phyloP scores from a whole-genome alignment of 2,888 invertebrate species.

The Glomeris marginata region DNA sequence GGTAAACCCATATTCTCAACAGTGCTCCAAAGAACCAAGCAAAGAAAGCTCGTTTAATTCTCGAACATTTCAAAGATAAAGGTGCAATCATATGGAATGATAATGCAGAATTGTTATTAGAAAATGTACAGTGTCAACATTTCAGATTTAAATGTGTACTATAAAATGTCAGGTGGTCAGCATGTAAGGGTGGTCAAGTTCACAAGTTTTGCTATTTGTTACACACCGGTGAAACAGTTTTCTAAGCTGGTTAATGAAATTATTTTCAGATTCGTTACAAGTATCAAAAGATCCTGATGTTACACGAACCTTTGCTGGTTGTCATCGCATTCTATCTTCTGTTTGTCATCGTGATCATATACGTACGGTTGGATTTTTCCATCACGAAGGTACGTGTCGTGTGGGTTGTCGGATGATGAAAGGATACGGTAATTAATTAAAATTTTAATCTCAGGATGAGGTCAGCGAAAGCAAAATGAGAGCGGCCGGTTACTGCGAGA shows the following conservation, averaged over 20 bases:
- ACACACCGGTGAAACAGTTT: no score
- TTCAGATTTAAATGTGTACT: not conserved
- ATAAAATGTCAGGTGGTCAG: no score
- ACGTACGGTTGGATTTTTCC: constrained; percentile 90
- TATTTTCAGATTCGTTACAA: constrained; percentile 53
- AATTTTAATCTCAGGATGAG: constrained; percentile 31
- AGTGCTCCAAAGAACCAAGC: no score
- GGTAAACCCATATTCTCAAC: no score
- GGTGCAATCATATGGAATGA: no score
- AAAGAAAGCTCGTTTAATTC: no score
- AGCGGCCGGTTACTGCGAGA: constrained; percentile 36
- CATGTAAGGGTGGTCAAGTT: no score
- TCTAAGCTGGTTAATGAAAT: not conserved
- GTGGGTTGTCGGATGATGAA: constrained; percentile 1
- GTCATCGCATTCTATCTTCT: constrained; percentile 74
- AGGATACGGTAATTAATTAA: constrained; percentile 9
- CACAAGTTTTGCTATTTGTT: no score
- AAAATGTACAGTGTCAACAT: not conserved
- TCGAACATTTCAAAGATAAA: no score
- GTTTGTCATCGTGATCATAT: constrained; percentile 81
- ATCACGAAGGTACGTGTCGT: constrained; percentile 39
- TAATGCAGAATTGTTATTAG: constrained; percentile 2
- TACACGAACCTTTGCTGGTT: constrained; percentile 85
- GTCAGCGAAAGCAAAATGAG: constrained; percentile 36
- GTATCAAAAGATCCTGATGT: constrained; percentile 67